These are phyloP conservation scores for Cyclophora punctaria DNA, from an alignment of 2,888 invertebrate genomes.

Conservation along the genomic window DNA sequence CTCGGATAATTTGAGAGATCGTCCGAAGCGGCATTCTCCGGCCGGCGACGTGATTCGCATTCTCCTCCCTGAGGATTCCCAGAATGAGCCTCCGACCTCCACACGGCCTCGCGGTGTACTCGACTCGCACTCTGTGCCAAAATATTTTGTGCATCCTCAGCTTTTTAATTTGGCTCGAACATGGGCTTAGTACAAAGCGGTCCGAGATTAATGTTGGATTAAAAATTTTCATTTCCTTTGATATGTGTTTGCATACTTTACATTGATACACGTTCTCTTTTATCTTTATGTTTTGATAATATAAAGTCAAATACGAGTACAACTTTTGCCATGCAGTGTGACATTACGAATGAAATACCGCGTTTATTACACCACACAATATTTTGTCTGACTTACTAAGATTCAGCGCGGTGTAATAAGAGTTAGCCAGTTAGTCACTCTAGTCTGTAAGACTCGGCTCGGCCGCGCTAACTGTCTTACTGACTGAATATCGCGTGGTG, in stretches of 20 bases:
- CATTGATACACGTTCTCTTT: neutral
- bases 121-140: slow-evolving; percentile 35
- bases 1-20: slow-evolving; percentile 39
- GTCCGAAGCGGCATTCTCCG: slow-evolving; percentile 34
- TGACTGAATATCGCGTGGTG: no score
- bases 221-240: slow-evolving; percentile 6
- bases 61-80: slow-evolving; percentile 30
- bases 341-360: no score
- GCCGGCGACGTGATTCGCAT: slow-evolving; percentile 46
- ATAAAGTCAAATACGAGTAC: no score
- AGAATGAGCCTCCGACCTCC: slow-evolving; percentile 24
- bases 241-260: slow-evolving; percentile 1
- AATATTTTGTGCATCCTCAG: slow-evolving; percentile 36
- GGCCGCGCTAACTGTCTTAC: no score
- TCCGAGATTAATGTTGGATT: slow-evolving; percentile 23
- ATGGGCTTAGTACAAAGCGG: slow-evolving; percentile 19
- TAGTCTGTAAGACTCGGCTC: no score
- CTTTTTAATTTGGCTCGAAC: slow-evolving; percentile 36
- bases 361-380: no score
- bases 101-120: slow-evolving; percentile 22
- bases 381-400: no score
- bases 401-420: no score
- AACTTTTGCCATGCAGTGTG: no score
- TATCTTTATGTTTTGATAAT: no score
- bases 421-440: no score